Base-by-base conservation (phyloP, 2,888 invertebrate species). In the Acheta domesticus region DNA sequence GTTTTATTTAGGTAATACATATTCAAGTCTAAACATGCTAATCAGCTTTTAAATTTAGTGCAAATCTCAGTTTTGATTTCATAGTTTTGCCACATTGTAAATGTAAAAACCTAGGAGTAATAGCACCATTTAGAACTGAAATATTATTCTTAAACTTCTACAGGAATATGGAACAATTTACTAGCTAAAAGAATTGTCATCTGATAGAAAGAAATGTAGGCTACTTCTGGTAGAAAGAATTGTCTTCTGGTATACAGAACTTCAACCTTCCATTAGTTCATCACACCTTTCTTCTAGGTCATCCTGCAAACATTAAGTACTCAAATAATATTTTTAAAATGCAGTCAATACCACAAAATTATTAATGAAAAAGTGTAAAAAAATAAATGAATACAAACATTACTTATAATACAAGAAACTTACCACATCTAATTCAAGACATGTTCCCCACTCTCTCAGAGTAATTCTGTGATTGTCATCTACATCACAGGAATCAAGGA, bases 401-500 rank as follows among this genome's bases (percentile, higher is more conserved):
- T 36, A 36, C 8, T 36, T 36, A 19, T 21, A 75, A 14, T 19
- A 21, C 48, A 36, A 8, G 8, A 36, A 36, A 36, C 82, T 84
- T 87, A 93, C 95, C 91, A 95, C 93, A 83, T 95, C 93, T 80
- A 98, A 90, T 86, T 95, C 92, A 85, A 95, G 89, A 84, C 95
- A 95, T 84, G 91, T 91, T 83, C 96, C 97, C 98, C 98, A 99
- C 89, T 99, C 98, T 83, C 91, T 88, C 83, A 98, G 91, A 48
- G 95, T 94, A 86, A 99, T 95, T 86, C 93, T 92, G 87, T 97
- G 96, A 88, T 98, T 95, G 85, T 93, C 90, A 88, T 98, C 92
- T 62, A 88, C 88, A 87, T 99, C 98, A 87, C 99, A 99, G 49
- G 90, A 89, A 88, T 97, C 94, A 82, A 98, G 91, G 91, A 99